Percentiles rank a stretch among this genome's conserved stretches.
phyloP scores from a whole-genome alignment of 2,888 invertebrate genomes.

The Mimachlamys varia region DNA sequence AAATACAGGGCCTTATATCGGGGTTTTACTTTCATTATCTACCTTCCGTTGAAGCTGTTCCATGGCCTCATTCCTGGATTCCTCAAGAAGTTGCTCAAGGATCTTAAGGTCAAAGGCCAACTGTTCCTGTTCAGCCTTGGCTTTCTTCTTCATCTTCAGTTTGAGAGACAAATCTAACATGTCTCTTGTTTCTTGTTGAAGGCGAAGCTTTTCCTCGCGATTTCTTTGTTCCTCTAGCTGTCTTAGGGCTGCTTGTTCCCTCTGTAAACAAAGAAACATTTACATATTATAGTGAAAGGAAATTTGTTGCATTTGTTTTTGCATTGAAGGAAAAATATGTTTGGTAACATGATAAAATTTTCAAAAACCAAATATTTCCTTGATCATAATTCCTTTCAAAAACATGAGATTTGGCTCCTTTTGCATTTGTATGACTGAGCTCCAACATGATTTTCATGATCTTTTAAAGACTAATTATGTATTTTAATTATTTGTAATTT shows the following conservation, averaged over 20 bases:
- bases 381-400: no score
- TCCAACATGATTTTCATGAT: no score
- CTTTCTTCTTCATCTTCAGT: slow-evolving; percentile 78
- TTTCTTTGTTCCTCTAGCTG: slow-evolving; percentile 78
- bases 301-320: no score
- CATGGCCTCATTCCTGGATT: slow-evolving; percentile 78
- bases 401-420: no score
- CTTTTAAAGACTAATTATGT: no score
- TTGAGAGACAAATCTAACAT: slow-evolving; percentile 76
- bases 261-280: slow-evolving; percentile 62
- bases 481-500: no score
- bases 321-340: no score
- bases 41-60: slow-evolving; percentile 80
- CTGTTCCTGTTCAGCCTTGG: slow-evolving; percentile 79
- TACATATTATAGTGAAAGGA: no score
- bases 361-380: no score
- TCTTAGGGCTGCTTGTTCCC: slow-evolving; percentile 76
- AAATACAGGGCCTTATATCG: no score
- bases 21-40: not conserved
- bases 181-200: slow-evolving; percentile 75
- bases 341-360: no score
- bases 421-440: no score
- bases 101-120: slow-evolving; percentile 81
- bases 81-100: slow-evolving; percentile 79
- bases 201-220: slow-evolving; percentile 75